These are phyloP conservation scores for Streblospio benedicti DNA, from an alignment of 1,140 invertebrate genomes.

Conservation along the genomic window DNA sequence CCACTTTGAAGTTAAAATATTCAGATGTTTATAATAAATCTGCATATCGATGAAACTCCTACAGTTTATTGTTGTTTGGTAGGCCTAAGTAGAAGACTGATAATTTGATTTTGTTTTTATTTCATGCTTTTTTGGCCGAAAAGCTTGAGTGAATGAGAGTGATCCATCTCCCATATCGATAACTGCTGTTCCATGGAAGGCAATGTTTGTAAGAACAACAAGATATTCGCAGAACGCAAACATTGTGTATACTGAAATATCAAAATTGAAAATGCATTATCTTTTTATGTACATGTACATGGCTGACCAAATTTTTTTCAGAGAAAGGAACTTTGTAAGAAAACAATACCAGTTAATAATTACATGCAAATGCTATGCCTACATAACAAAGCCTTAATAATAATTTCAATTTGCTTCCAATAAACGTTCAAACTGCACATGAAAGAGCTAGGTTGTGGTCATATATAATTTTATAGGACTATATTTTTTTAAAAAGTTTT, in stretches of 20 bases:
- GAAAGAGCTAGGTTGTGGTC: no score
- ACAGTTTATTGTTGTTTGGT: neutral
- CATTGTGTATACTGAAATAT: slow-evolving; percentile 81
- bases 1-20: neutral
- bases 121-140: neutral
- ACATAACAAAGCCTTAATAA: no score
- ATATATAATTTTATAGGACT: no score
- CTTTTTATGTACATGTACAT: no score
- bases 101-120: neutral
- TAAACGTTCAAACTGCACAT: no score
- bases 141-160: neutral
- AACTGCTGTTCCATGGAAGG: slow-evolving; percentile 59
- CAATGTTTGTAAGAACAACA: slow-evolving; percentile 85
- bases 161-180: neutral
- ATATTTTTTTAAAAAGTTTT: no score
- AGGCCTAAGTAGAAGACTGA: neutral
- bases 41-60: neutral
- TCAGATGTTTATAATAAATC: neutral
- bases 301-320: no score
- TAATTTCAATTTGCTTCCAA: no score
- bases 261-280: no score
- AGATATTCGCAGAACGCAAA: slow-evolving; percentile 91
- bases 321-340: no score
- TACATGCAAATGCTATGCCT: no score
- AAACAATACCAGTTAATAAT: no score